Evolutionary conservation across 2,888 invertebrate species (phyloP).

Genomic region (Nematopogon swammerdamellus): DNA sequence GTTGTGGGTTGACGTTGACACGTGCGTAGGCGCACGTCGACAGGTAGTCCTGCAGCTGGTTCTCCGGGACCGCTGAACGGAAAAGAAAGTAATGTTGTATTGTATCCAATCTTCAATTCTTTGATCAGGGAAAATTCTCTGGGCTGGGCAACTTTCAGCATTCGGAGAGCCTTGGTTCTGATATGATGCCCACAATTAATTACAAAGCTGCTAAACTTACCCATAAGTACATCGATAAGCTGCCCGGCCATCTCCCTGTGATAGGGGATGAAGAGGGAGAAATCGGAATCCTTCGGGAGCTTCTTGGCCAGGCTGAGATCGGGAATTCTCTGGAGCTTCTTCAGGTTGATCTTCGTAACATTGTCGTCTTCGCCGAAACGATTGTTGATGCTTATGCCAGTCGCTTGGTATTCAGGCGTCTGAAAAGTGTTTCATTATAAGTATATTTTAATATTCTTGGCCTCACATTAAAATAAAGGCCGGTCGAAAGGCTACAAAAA

Average conservation of each 20-base stretch:
- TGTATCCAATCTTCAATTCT: no score
- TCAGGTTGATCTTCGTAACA: slow-evolving; percentile 49
- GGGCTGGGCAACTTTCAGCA: no score
- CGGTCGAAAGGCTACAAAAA: no score
- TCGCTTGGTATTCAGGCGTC: slow-evolving; percentile 38
- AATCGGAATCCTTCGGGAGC: slow-evolving; percentile 59
- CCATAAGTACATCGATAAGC: slow-evolving; percentile 66
- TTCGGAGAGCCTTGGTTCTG: no score
- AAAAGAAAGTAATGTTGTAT: no score
- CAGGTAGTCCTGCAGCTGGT: slow-evolving; percentile 59
- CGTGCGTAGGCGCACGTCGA: slow-evolving; percentile 68
- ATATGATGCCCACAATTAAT: no score
- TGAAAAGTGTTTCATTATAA: not conserved
- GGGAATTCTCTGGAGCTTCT: slow-evolving; percentile 49
- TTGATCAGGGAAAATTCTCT: no score
- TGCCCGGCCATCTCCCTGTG: slow-evolving; percentile 70
- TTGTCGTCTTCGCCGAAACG: slow-evolving; percentile 57
- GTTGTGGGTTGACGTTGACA: slow-evolving; percentile 72
- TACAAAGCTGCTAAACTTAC: slow-evolving; percentile 28
- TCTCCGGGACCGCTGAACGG: slow-evolving; percentile 30
- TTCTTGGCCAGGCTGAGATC: slow-evolving; percentile 54
- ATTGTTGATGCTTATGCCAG: slow-evolving; percentile 57
- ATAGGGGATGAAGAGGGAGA: slow-evolving; percentile 70
- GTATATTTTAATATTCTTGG: no score
- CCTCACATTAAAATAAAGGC: no score